Percentiles rank a stretch among this genome's conserved stretches.
Evolutionary conservation across 2,888 invertebrate species (phyloP).

Genomic region (Scaptomyza flava): DNA sequence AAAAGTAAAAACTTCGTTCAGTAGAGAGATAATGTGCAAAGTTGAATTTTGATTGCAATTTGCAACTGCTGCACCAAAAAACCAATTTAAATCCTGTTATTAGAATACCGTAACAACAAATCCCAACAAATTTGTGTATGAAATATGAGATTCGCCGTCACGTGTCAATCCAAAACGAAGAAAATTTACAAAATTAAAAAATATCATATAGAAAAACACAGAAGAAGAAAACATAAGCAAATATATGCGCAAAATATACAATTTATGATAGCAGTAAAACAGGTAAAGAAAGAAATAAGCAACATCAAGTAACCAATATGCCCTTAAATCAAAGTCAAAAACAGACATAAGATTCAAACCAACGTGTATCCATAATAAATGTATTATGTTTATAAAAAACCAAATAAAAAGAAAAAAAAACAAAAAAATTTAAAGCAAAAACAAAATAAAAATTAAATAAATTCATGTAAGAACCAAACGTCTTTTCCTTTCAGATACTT

Average conservation of each 20-base stretch:
- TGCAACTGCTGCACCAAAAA: constrained; percentile 50
- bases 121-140: constrained; percentile 41
- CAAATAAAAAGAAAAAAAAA: constrained; percentile 46
- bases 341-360: constrained; percentile 55
- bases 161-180: constrained; percentile 59
- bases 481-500: constrained; percentile 1
- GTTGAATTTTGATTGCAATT: constrained; percentile 52
- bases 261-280: constrained; percentile 52
- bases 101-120: constrained; percentile 32
- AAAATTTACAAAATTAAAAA: constrained; percentile 48
- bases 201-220: constrained; percentile 8
- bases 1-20: constrained; percentile 33
- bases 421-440: constrained; percentile 69
- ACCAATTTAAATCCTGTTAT: constrained; percentile 59
- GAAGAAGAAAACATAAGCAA: constrained; percentile 1
- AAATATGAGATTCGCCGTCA: constrained; percentile 38
- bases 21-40: constrained; percentile 43
- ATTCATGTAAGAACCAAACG: constrained; percentile 63
- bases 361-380: constrained; percentile 75
- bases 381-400: constrained; percentile 81
- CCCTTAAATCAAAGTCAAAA: constrained; percentile 73
- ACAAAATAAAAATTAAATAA: constrained; percentile 79
- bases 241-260: constrained; percentile 26
- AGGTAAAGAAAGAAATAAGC: constrained; percentile 9
- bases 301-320: constrained; percentile 61